Conservation (phyloP, 2,797 vertebrate genomes). For the Paramormyrops hopkinsi region DNA sequence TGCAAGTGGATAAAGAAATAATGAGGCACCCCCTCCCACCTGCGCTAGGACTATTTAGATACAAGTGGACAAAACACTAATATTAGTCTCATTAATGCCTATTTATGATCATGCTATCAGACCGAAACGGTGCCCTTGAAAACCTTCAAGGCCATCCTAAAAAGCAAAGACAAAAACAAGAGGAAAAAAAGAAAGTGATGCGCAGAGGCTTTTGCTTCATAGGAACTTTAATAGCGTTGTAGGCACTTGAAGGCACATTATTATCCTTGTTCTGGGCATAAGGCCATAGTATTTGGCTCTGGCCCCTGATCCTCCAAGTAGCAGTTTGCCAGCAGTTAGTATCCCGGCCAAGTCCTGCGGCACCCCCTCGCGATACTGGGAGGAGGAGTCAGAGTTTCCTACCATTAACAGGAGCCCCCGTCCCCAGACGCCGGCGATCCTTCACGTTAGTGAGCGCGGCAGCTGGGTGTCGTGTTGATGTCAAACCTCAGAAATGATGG, state of each 20-base stretch:
- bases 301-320: not conserved
- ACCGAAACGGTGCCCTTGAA: not conserved
- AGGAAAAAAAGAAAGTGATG: not conserved
- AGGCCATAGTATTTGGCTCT: not conserved
- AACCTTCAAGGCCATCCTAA: not conserved
- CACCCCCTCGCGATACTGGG: not conserved
- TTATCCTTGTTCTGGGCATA: not conserved
- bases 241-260: not conserved
- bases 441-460: not conserved
- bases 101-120: not conserved
- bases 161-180: not conserved
- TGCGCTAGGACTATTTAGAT: not conserved
- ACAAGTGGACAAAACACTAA: not conserved
- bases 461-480: not conserved
- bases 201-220: not conserved
- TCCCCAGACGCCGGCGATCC: not conserved
- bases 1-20: not conserved
- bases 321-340: not conserved
- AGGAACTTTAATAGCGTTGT: not conserved
- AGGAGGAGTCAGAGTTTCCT: not conserved
- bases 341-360: not conserved
- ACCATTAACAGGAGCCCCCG: not conserved
- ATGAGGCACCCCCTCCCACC: too few relatives aligned
- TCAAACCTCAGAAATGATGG: not conserved
- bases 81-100: not conserved